Evolutionary conservation across 2,888 invertebrate genomes (phyloP), one percentile per base, ranked within the genome.

Genomic region (Amphipyra berbera): DNA sequence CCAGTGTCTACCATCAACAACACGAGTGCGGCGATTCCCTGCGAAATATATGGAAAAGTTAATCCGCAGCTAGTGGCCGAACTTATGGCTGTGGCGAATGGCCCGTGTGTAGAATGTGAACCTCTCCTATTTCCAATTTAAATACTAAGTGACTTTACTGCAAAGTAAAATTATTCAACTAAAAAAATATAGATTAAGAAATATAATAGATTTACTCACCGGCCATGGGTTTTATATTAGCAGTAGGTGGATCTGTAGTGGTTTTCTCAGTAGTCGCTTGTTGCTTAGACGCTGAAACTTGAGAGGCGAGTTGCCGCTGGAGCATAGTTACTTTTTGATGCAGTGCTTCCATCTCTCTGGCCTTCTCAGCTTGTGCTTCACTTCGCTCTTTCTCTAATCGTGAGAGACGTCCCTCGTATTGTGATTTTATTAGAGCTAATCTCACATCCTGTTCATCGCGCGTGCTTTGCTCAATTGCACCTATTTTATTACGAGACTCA

Each of bases 151-250:
- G 2, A 30, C 7, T 7, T 30, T 30, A n/a, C n/a, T n/a, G n/a
- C n/a, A n/a, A 30, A 30, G 0, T 7, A 30, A 30, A 7, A 30
- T 4, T 30, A 30, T 30, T 6, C 7, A 30, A 30, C 2, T 30
- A 30, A 46, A 9, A n/a, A 13, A 33, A 13, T 13, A 33, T 13
- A 13, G 10, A 10, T 21, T 21, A 33, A 46, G 2, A 12, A 35
- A 35, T 35, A 21, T 21, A 21, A 21, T 21, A 21, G 21, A 21
- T 21, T 21, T 42, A 57, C 92, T 88, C 95, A 79, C 98, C 98
- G 3, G 98, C 97, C 97, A 99, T 98, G 0, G 99, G 99, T 88
- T 98, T 98, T 45, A 99, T 99, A 86, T 99, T 99, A 6, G 99
- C 99, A 0, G 98, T 99, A 0, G 96, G 96, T 10, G 96, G 96